Evolutionary conservation across 2,888 invertebrate species (phyloP).

Genomic region (Melanostoma scalare): DNA sequence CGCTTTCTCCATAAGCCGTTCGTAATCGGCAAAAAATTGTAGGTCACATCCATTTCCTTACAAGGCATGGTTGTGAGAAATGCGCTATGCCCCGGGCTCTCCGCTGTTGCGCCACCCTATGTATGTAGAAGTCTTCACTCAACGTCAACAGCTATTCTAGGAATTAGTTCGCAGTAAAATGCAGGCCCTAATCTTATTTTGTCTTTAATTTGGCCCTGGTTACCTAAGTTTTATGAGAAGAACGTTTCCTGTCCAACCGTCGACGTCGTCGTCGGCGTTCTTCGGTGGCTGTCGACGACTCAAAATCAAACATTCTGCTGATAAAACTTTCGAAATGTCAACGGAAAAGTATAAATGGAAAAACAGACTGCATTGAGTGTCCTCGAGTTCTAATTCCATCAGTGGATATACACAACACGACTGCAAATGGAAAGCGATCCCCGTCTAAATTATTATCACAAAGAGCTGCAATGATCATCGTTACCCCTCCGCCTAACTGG

Average conservation of each 20-base stretch:
- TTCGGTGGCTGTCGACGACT: neutral
- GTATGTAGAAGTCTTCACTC: no score
- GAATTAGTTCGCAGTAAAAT: no score
- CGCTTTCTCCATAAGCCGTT: no score
- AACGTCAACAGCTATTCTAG: no score
- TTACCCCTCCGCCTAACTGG: conserved; percentile 9
- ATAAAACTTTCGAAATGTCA: conserved; percentile 61
- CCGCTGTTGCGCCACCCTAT: no score
- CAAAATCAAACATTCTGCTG: conserved; percentile 58
- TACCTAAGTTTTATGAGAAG: conserved; percentile 5
- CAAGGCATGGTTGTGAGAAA: no score
- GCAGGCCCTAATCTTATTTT: no score
- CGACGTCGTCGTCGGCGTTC: no score
- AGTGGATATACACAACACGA: conserved; percentile 59
- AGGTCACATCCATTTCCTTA: no score
- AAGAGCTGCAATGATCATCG: conserved; percentile 59
- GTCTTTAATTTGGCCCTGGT: neutral
- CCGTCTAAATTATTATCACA: conserved; percentile 57
- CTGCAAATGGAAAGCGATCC: conserved; percentile 66
- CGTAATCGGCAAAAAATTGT: no score
- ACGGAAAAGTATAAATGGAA: conserved; percentile 37
- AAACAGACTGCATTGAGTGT: conserved; percentile 41
- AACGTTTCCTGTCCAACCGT: neutral
- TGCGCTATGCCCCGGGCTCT: no score
- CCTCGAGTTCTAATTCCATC: conserved; percentile 59